These are phyloP conservation scores for Melanerpes aurifrons DNA, from an alignment of 2,113 vertebrate genomes.

Conservation along the genomic window DNA sequence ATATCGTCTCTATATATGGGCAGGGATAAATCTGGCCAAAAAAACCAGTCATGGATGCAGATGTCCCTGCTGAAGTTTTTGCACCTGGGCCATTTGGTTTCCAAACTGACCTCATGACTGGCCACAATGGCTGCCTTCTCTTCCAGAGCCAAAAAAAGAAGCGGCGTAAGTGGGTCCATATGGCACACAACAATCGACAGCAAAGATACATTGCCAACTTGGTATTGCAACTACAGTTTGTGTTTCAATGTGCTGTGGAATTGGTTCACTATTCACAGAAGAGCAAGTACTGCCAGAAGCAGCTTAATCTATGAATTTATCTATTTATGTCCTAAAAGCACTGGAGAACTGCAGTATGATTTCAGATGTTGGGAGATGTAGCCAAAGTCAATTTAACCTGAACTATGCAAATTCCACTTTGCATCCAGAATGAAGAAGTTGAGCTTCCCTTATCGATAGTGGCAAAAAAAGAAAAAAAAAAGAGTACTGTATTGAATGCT, in stretches of 20 bases:
- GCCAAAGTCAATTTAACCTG: constrained; percentile 74
- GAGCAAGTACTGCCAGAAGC: constrained; percentile 69
- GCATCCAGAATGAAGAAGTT: constrained; percentile 37
- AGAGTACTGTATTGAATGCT: neutral
- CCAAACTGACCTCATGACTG: constrained; percentile 72
- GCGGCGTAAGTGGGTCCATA: constrained; percentile 76
- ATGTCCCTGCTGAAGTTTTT: constrained; percentile 70
- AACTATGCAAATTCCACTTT: constrained; percentile 39
- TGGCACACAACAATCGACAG: constrained; percentile 69
- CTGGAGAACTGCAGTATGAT: constrained; percentile 50
- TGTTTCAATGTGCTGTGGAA: constrained; percentile 70
- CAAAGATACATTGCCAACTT: constrained; percentile 61
- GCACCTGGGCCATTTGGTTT: constrained; percentile 68
- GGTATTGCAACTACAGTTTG: constrained; percentile 64
- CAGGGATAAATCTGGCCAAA: constrained; percentile 3
- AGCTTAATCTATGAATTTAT: constrained; percentile 75
- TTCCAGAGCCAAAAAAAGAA: constrained; percentile 66
- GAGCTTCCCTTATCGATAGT: neutral
- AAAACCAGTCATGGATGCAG: constrained; percentile 48
- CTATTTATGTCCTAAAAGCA: constrained; percentile 74
- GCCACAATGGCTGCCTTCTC: constrained; percentile 64
- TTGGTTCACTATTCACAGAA: constrained; percentile 70
- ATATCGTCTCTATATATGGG: constrained; percentile 41
- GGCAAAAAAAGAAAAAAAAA: neutral
- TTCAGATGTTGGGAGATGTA: constrained; percentile 66